Percentiles rank a stretch among this genome's conserved stretches.
These are phyloP conservation scores for Pemphigus obesinymphae DNA, from an alignment of 1,140 invertebrate species.

Conservation along the genomic window DNA sequence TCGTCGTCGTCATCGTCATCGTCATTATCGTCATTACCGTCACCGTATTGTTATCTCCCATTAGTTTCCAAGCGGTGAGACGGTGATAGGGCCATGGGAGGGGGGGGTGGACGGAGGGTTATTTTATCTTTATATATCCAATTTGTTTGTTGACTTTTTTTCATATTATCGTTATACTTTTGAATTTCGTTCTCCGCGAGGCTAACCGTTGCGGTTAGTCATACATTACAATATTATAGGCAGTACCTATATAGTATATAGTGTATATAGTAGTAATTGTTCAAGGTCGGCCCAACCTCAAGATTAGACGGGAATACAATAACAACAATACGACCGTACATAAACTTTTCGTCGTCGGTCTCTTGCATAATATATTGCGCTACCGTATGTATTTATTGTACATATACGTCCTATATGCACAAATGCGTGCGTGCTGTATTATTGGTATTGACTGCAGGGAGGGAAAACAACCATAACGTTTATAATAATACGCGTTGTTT, in stretches of 20 bases:
- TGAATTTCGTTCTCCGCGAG: not conserved
- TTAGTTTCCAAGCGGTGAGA: too few species aligned
- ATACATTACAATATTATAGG: too few species aligned
- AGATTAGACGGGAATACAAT: slow-evolving; percentile 3
- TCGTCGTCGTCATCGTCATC: too few species aligned
- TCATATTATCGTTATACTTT: too few species aligned
- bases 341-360: not conserved
- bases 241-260: too few species aligned
- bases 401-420: not conserved
- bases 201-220: not conserved
- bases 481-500: not conserved
- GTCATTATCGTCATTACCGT: not conserved
- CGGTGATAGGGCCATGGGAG: too few species aligned
- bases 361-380: not conserved
- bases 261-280: not conserved
- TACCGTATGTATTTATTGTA: not conserved
- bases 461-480: not conserved
- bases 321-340: too few species aligned
- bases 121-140: not conserved
- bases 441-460: too few species aligned
- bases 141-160: not conserved
- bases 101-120: too few species aligned
- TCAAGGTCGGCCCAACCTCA: slow-evolving; percentile 5
- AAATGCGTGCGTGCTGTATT: too few species aligned
- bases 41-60: too few species aligned